Percentiles rank a stretch among this genome's conserved stretches.
Evolutionary conservation across 2,113 vertebrate species (phyloP).

Genomic region (Corapipo altera): DNA sequence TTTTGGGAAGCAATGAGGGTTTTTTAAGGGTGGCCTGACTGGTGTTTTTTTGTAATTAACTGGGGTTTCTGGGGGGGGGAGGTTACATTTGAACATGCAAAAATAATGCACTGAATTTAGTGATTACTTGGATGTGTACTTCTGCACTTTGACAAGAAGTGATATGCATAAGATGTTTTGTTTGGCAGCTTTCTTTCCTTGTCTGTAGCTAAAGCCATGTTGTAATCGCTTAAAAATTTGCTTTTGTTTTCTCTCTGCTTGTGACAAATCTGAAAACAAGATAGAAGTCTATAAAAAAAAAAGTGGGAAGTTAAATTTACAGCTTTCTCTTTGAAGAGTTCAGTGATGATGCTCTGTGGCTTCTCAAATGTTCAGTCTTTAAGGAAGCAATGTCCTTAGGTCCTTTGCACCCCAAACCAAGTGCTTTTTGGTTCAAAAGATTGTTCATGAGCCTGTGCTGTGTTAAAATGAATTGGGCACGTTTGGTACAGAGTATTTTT

Average conservation of each 20-base stretch:
- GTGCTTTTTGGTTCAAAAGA: neutral
- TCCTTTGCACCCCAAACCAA: neutral
- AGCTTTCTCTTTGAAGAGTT: neutral
- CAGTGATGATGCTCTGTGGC: neutral
- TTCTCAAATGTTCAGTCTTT: neutral
- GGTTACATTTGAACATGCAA: neutral
- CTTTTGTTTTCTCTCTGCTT: constrained; percentile 7
- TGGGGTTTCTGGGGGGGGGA: neutral
- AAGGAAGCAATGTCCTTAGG: neutral
- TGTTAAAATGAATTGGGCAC: neutral
- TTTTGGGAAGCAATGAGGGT: neutral
- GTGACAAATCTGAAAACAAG: neutral
- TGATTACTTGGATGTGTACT: neutral
- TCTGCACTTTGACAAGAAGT: neutral
- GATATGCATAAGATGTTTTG: neutral
- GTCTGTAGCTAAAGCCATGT: neutral
- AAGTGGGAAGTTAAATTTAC: neutral
- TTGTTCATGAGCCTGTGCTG: neutral
- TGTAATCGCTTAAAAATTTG: constrained; percentile 16
- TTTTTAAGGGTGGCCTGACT: constrained; percentile 68
- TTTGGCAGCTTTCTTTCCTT: constrained; percentile 35
- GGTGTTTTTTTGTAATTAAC: neutral
- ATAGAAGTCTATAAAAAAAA: neutral
- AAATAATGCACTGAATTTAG: neutral
- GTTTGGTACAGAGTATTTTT: neutral